Evolutionary conservation across 2,113 vertebrate species (phyloP), one percentile per base, ranked within the genome.

Genomic region (Vombatus ursinus): DNA sequence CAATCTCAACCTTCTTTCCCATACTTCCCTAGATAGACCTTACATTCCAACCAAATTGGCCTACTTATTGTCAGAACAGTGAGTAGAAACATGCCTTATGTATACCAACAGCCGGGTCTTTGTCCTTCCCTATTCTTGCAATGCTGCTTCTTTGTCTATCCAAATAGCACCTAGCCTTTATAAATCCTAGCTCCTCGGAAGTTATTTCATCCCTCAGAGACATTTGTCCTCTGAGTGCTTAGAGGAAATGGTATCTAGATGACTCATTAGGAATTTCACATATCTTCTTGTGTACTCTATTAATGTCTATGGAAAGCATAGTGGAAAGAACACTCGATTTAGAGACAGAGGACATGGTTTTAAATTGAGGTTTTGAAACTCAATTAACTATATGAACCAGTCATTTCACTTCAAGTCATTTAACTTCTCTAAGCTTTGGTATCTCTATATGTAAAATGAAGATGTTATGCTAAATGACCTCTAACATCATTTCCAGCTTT

Each of bases 361-460:
- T 44, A 25, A 92, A 19, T 44, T 44, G 2, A 94, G 93, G n/a
- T 8, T 54, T 25, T 26, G 25, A 54, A 54, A 54, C 53, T 94
- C 50, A 50, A 37, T 94, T 9, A 90, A 9, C 22, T 44, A 50
- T 26, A 91, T 92, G 52, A 94, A 94, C 11, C 31, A 54, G 8
- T 54, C 53, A 54, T 54, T 54, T 54, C 53, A 54, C 53, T 54
- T 26, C 8, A 54, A 26, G 25, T 92, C 9, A 52, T 53, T 93
- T 91, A 93, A 89, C 1, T 11, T 93, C 6, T 92, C 11, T 92
- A 57, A 93, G 19, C 28, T 90, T 93, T 37, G 52, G 92, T 89
- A 54, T 50, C 89, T 50, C 91, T 90, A 94, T 50, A 25, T 93
- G 26, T 44, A 94, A 89, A 52, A 51, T 90, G 47, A 92, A 89